These are phyloP conservation scores for Chinchilla lanigera DNA, from an alignment of 2,113 vertebrate species.

Conservation along the genomic window DNA sequence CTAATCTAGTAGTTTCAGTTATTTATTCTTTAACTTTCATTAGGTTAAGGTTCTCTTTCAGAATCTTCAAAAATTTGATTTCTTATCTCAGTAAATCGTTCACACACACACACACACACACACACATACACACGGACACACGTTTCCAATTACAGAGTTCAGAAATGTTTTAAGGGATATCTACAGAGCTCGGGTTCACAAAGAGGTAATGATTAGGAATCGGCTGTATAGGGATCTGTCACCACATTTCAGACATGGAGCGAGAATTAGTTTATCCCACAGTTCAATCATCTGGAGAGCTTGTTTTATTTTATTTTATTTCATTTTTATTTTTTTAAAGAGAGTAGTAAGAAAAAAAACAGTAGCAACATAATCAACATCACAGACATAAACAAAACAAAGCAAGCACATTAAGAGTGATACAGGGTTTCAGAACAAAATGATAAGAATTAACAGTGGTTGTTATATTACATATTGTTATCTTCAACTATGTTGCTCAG, in stretches of 20 bases:
- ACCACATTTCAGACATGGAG: neutral
- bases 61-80: slow-evolving; percentile 33
- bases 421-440: too few species aligned
- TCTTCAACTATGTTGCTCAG: too few species aligned
- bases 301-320: neutral
- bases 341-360: too few species aligned
- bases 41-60: neutral
- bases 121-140: neutral
- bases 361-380: too few species aligned
- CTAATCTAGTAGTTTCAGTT: neutral
- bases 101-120: neutral
- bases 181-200: neutral
- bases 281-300: neutral
- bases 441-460: too few species aligned
- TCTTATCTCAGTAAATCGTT: neutral
- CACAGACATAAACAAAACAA: too few species aligned
- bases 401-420: too few species aligned
- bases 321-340: neutral
- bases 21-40: neutral
- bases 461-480: too few species aligned
- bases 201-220: neutral
- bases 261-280: neutral
- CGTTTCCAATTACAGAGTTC: neutral
- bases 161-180: neutral
- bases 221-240: neutral